Evolutionary conservation across 2,888 invertebrate genomes (phyloP).

Genomic region (Tubiluchus corallicola): DNA sequence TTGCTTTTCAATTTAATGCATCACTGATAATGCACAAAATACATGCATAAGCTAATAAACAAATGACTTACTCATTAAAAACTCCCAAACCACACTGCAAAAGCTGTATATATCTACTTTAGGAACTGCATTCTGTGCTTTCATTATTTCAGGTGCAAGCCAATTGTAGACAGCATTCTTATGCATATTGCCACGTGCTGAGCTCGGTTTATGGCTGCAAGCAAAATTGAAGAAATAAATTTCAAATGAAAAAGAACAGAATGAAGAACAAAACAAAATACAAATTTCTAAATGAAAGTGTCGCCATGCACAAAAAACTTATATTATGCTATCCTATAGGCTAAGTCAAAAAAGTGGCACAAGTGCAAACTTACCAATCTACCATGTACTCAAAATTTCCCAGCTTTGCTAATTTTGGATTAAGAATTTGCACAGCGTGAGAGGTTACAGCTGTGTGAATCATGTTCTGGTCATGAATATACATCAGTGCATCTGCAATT

Average conservation of each 20-base stretch:
- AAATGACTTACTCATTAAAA: conserved; percentile 17
- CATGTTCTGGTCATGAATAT: conserved; percentile 29
- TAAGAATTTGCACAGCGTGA: conserved; percentile 30
- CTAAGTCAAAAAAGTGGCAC: too few relatives aligned
- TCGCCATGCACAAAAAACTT: too few relatives aligned
- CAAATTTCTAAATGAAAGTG: too few relatives aligned
- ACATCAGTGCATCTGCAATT: conserved; percentile 29
- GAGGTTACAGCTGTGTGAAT: conserved; percentile 31
- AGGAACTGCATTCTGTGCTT: conserved; percentile 21
- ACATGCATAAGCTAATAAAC: too few relatives aligned
- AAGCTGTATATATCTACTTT: conserved; percentile 31
- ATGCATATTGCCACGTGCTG: background rate
- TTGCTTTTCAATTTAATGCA: too few relatives aligned
- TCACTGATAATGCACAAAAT: too few relatives aligned
- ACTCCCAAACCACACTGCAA: conserved; percentile 31
- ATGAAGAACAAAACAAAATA: too few relatives aligned
- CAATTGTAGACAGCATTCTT: conserved; percentile 26
- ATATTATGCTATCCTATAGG: too few relatives aligned
- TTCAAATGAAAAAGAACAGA: too few relatives aligned
- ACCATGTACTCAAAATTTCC: conserved; percentile 32
- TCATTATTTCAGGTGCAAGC: conserved; percentile 32
- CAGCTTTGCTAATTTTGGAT: conserved; percentile 26
- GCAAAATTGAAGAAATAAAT: too few relatives aligned
- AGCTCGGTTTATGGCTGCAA: too few relatives aligned
- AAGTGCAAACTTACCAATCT: conserved; percentile 20